Percentiles rank a stretch among this genome's conserved stretches.
These are phyloP conservation scores for Synodontis membranacea DNA, from an alignment of 2,113 vertebrate genomes.

Conservation along the genomic window DNA sequence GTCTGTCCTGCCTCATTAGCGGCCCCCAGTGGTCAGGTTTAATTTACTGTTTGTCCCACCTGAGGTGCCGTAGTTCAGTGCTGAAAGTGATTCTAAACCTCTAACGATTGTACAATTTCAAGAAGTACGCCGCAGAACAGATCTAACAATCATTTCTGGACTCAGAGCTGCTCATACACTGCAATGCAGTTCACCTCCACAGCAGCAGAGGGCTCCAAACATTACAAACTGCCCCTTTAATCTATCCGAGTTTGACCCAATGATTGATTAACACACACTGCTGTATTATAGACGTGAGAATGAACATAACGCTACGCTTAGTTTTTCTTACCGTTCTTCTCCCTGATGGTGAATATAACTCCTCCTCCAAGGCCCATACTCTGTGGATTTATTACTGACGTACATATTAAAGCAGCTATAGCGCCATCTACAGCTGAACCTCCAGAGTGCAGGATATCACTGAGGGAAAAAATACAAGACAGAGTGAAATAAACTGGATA, in stretches of 20 bases:
- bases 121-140: neutral
- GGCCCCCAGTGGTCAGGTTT: neutral
- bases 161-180: neutral
- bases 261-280: neutral
- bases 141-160: neutral
- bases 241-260: neutral
- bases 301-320: neutral
- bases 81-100: neutral
- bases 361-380: conserved; percentile 91
- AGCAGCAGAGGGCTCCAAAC: neutral
- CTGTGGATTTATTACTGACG: conserved; percentile 83
- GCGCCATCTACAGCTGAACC: conserved; percentile 88
- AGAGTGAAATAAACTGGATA: neutral
- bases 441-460: conserved; percentile 66
- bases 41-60: neutral
- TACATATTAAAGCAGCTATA: conserved; percentile 89
- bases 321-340: conserved; percentile 76
- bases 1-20: neutral
- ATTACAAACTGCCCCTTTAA: neutral
- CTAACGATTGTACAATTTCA: neutral
- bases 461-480: conserved; percentile 37
- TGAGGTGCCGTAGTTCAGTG: neutral
- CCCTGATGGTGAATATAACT: conserved; percentile 86
- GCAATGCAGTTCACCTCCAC: neutral
- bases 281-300: neutral